Evolutionary conservation across 2,888 invertebrate genomes (phyloP).

Genomic region (Nymphalis c-album): DNA sequence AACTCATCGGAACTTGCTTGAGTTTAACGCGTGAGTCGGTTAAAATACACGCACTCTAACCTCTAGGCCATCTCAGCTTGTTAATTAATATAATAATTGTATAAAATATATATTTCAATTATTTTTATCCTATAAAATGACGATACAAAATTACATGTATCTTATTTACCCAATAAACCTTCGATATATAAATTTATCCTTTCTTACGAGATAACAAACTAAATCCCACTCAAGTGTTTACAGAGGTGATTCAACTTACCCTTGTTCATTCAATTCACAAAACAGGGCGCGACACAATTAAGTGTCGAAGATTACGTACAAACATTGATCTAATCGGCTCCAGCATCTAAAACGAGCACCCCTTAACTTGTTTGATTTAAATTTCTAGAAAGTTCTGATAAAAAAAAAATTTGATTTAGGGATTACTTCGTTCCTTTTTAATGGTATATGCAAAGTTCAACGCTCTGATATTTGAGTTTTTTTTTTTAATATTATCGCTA

Average conservation of each 20-base stretch:
- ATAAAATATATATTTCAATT: too few relatives aligned
- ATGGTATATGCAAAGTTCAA: too few relatives aligned
- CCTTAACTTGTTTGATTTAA: conserved; percentile 24
- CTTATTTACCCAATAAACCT: background rate
- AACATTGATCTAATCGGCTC: conserved; percentile 36
- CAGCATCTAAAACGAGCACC: conserved; percentile 29
- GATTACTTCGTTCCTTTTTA: background rate
- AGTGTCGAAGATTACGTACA: conserved; percentile 33
- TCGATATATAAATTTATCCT: background rate
- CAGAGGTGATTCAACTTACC: conserved; percentile 19
- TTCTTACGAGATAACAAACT: conserved; percentile 21
- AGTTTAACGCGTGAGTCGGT: too few relatives aligned
- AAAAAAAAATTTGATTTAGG: conserved; percentile 34
- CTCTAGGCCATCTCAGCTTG: too few relatives aligned
- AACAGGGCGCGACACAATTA: conserved; percentile 35
- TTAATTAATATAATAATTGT: too few relatives aligned
- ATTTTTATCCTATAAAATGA: too few relatives aligned
- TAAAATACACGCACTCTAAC: too few relatives aligned
- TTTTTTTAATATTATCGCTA: too few relatives aligned
- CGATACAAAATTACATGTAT: too few relatives aligned
- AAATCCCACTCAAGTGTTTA: conserved; percentile 28
- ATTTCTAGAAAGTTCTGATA: conserved; percentile 19
- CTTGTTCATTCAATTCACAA: conserved; percentile 28
- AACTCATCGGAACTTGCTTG: too few relatives aligned
- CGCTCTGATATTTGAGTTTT: too few relatives aligned